Base-by-base conservation (phyloP, 2,797 vertebrate genomes). In the Coendou prehensilis region DNA sequence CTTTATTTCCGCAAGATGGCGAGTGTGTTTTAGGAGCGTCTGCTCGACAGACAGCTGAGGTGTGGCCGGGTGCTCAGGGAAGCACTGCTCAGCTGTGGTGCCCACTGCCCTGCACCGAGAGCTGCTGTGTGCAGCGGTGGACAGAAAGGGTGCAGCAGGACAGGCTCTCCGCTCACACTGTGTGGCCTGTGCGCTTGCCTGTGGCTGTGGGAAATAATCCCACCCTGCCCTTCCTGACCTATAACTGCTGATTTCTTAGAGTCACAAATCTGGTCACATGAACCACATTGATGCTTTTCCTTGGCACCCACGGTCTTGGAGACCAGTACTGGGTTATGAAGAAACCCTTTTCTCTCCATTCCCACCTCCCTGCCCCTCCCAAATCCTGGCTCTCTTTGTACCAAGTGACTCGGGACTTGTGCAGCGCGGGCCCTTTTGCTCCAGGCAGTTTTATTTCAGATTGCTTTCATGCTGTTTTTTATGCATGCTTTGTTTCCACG, bases 381-480 rank as follows among this genome's bases (percentile, higher is more conserved):
- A 18, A 17, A 9, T 30, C 75, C 4, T 18, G 2, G 30, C 52
- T 79, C 1, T 79, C 37, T 64, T 69, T 56, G 67, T 85, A 9
- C 28, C 18, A 63, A 7, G 5, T 64, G 30, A 17, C 26, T 96
- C 50, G 64, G 76, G 83, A 37, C 63, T 84, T 82, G 69, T 87
- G 76, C 67, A 37, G 11, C 37, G 22, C 52, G 33, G 2, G 9
- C 54, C 50, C 79, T 69, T 92, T 81, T 54, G 73, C 67, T 78
- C 75, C 33, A 91, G n/a, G 91, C 79, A 64, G 81, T 33, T 59
- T 86, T 81, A 50, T 83, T 59, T 76, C 22, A 47, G 87, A 52
- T 96, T 96, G 52, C 63, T 88, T 75, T 96, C 78, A 33, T 87
- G 50, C 17, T 33, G 23, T 88, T 88, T 95, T 95, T 56, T 80